Percentiles rank a stretch among this genome's conserved stretches.
Evolutionary conservation across 2,797 vertebrate genomes (phyloP).

Genomic region (Sylvilagus floridanus): DNA sequence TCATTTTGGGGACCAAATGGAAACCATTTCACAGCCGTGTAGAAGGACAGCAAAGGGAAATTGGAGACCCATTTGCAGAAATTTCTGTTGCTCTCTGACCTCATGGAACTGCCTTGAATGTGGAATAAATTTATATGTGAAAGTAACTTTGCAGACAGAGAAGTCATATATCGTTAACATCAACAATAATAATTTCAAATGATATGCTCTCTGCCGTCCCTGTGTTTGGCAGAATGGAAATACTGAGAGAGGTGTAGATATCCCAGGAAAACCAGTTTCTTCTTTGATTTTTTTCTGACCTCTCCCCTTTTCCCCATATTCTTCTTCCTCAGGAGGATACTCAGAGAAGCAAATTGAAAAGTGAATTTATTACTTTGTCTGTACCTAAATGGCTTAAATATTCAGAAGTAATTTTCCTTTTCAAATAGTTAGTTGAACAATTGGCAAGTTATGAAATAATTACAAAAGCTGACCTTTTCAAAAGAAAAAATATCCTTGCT

Average conservation of each 20-base stretch:
- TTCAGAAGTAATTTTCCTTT: conserved; percentile 25
- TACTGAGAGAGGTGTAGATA: not conserved
- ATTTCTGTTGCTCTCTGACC: not conserved
- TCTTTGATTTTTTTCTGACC: not conserved
- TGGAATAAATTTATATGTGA: not conserved
- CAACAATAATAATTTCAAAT: not conserved
- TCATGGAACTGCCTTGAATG: not conserved
- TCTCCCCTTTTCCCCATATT: not conserved
- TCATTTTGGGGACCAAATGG: not conserved
- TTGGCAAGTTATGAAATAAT: conserved; percentile 19
- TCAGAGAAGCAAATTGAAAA: not conserved
- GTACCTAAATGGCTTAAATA: not conserved
- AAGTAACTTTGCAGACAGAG: not conserved
- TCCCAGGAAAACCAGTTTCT: not conserved
- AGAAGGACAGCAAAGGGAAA: not conserved
- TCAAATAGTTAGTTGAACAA: not conserved
- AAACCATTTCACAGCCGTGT: not conserved
- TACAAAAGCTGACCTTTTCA: conserved; percentile 54
- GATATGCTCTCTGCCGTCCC: not conserved
- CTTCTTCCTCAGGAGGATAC: not conserved
- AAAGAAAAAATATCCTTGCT: not conserved
- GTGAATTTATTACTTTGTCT: not conserved
- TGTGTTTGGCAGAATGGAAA: not conserved
- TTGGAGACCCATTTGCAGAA: not conserved
- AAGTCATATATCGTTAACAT: not conserved